A percentile compares a stretch with the other conserved stretches of the same genome.
These are phyloP conservation scores for Chloromyia formosa DNA, from an alignment of 2,888 invertebrate genomes.

Conservation along the genomic window DNA sequence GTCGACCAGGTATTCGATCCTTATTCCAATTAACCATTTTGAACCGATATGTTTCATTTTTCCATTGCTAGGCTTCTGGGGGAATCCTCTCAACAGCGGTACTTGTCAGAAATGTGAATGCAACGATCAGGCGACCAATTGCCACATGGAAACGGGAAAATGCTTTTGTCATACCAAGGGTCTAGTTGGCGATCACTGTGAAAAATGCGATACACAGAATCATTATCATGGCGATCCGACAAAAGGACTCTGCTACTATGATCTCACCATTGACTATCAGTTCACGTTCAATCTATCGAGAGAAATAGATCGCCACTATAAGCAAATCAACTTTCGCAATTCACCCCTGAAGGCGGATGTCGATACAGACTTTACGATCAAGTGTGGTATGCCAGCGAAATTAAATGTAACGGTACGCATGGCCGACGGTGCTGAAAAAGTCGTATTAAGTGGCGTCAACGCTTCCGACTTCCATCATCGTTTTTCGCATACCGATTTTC, in stretches of 20 bases:
- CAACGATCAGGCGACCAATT: slow-evolving; percentile 91
- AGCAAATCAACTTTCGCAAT: slow-evolving; percentile 96
- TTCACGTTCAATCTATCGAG: slow-evolving; percentile 99
- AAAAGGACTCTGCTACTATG: slow-evolving; percentile 95
- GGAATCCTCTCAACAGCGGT: slow-evolving; percentile 94
- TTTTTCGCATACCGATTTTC: slow-evolving; percentile 91
- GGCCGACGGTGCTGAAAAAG: slow-evolving; percentile 74
- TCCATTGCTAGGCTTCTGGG: slow-evolving; percentile 76
- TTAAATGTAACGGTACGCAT: slow-evolving; percentile 88
- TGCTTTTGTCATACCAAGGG: slow-evolving; percentile 98
- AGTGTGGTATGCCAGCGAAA: slow-evolving; percentile 86
- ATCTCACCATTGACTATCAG: slow-evolving; percentile 96
- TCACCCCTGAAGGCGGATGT: slow-evolving; percentile 91
- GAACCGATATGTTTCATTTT: neutral
- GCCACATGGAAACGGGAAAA: slow-evolving; percentile 90
- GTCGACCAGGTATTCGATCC: slow-evolving; percentile 70
- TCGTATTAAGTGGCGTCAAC: slow-evolving; percentile 79
- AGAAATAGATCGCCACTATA: slow-evolving; percentile 92
- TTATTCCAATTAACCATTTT: neutral
- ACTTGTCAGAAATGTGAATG: slow-evolving; percentile 93
- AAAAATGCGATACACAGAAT: slow-evolving; percentile 94
- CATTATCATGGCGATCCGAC: slow-evolving; percentile 94
- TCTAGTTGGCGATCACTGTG: slow-evolving; percentile 92
- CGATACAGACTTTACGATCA: slow-evolving; percentile 89
- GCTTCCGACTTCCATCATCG: slow-evolving; percentile 81